A percentile compares a stretch with the other conserved stretches of the same genome.
phyloP scores from a whole-genome alignment of 2,113 vertebrate genomes.

The Tragulus kanchil region DNA sequence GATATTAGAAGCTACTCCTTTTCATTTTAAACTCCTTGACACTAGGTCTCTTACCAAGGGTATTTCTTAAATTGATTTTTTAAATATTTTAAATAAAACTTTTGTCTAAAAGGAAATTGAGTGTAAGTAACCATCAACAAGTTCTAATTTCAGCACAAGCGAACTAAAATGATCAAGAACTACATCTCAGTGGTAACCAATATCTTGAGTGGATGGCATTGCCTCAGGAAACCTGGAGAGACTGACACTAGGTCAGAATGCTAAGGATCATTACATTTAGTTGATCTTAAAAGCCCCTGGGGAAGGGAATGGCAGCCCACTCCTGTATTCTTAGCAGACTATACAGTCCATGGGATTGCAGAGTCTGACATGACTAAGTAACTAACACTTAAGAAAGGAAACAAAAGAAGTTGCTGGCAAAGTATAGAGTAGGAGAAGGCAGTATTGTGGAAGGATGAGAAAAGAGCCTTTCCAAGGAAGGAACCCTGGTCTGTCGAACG shows the following conservation, averaged over 20 bases:
- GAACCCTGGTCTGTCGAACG: not conserved
- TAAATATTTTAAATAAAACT: not conserved
- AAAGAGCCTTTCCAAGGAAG: not conserved
- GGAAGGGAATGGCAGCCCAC: too few relatives aligned
- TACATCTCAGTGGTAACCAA: not conserved
- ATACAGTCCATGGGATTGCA: too few relatives aligned
- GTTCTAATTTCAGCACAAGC: not conserved
- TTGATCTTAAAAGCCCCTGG: not conserved
- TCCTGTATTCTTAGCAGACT: too few relatives aligned
- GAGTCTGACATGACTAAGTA: too few relatives aligned
- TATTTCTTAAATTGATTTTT: not conserved
- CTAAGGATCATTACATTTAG: not conserved
- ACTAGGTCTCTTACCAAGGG: not conserved
- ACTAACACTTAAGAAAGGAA: not conserved
- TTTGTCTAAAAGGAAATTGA: not conserved
- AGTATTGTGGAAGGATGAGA: not conserved
- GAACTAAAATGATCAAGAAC: not conserved
- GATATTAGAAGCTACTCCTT: not conserved
- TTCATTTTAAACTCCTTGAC: slow-evolving; percentile 30
- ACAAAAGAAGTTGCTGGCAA: not conserved
- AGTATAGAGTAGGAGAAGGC: not conserved
- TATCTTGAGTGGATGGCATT: not conserved
- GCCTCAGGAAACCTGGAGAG: not conserved
- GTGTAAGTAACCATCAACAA: not conserved
- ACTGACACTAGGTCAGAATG: not conserved